phyloP scores from a whole-genome alignment of 1,140 invertebrate species.

The Neelides sp. region DNA sequence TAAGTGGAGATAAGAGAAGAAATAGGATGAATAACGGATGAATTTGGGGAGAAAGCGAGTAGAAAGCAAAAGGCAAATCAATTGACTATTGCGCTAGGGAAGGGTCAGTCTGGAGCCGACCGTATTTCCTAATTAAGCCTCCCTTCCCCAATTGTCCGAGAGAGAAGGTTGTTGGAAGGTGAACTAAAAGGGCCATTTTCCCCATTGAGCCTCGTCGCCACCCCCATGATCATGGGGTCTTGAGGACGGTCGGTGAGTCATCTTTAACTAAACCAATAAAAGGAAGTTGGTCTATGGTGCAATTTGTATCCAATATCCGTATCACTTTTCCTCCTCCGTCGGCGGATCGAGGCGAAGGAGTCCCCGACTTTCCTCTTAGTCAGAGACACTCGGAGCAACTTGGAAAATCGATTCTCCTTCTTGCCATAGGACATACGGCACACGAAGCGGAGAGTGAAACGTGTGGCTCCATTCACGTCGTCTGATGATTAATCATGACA shows the following conservation, averaged over 20 bases:
- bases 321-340: slow-evolving; percentile 1
- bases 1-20: not conserved
- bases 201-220: slow-evolving; percentile 2
- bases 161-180: not conserved
- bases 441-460: no score
- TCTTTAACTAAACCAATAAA: slow-evolving; percentile 17
- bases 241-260: slow-evolving; percentile 11
- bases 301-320: slow-evolving; percentile 13
- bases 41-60: slow-evolving; percentile 13
- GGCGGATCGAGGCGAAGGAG: no score
- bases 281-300: slow-evolving; percentile 7
- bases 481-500: no score
- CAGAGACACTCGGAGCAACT: no score
- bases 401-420: no score
- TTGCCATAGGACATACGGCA: no score
- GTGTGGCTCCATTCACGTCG: no score
- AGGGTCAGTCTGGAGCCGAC: slow-evolving; percentile 4
- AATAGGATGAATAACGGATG: slow-evolving; percentile 10
- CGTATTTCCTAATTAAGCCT: slow-evolving; percentile 17
- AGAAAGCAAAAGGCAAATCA: no score
- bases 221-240: not conserved
- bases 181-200: not conserved
- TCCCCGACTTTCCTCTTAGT: no score
- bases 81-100: not conserved
- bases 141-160: slow-evolving; percentile 4